phyloP scores from a whole-genome alignment of 2,113 vertebrate genomes.

The Anguilla rostrata region DNA sequence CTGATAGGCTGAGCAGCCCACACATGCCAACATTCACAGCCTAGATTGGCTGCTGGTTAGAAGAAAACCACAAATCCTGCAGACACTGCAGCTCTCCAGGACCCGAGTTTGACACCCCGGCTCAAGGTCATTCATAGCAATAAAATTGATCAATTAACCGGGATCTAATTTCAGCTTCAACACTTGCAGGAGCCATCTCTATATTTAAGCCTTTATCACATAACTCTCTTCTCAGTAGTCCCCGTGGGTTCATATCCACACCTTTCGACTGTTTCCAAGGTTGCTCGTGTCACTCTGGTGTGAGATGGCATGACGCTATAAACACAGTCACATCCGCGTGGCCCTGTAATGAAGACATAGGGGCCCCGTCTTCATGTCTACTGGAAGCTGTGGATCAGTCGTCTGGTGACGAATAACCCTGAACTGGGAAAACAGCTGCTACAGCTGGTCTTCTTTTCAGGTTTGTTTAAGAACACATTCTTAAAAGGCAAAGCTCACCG shows the following conservation, averaged over 20 bases:
- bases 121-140: not conserved
- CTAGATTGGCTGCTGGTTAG: no score
- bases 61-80: no score
- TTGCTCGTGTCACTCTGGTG: not conserved
- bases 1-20: no score
- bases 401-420: not conserved
- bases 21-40: no score
- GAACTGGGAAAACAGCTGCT: no score
- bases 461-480: not conserved
- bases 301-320: not conserved
- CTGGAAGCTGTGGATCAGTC: not conserved
- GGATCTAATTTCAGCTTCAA: not conserved
- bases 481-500: not conserved
- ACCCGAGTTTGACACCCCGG: no score
- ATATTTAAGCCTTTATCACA: not conserved
- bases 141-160: not conserved
- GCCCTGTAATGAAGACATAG: not conserved
- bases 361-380: not conserved
- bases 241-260: not conserved
- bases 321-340: not conserved
- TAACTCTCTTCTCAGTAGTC: not conserved
- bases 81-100: no score
- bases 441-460: no score
- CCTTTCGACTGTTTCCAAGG: not conserved
- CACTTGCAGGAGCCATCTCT: not conserved